phyloP scores from a whole-genome alignment of 2,797 vertebrate genomes.

The Falco columbarius region DNA sequence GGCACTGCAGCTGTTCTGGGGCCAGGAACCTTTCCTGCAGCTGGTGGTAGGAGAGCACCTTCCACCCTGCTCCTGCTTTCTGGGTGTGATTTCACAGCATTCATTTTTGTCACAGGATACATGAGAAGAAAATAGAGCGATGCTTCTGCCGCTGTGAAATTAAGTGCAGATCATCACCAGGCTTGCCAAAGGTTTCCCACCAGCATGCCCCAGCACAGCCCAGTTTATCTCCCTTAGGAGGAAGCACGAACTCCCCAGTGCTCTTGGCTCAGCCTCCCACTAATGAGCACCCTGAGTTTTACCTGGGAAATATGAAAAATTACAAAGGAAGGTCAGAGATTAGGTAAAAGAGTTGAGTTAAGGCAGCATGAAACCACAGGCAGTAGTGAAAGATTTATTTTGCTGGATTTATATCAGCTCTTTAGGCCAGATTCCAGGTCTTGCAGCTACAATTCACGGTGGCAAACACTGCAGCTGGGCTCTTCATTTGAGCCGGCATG shows the following conservation, averaged over 20 bases:
- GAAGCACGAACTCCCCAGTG: background rate
- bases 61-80: background rate
- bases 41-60: background rate
- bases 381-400: constrained; percentile 53
- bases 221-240: background rate
- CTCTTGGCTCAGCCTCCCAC: background rate
- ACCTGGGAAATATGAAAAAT: constrained; percentile 63
- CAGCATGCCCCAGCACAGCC: background rate
- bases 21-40: background rate
- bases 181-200: background rate
- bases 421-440: constrained; percentile 63
- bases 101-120: accelerated
- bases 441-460: constrained; percentile 62
- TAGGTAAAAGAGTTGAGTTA: constrained; percentile 69
- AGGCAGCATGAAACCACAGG: constrained; percentile 53
- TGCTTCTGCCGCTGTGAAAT: background rate
- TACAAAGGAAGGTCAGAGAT: constrained; percentile 60
- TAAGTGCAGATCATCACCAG: background rate
- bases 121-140: background rate
- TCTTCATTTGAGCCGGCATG: constrained; percentile 18
- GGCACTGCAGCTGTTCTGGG: background rate
- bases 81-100: accelerated
- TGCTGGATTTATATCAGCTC: constrained; percentile 68
- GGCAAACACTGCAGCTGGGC: constrained; percentile 62
- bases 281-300: constrained; percentile 1